phyloP scores from a whole-genome alignment of 2,888 invertebrate species.

The Drosophila mimetica region DNA sequence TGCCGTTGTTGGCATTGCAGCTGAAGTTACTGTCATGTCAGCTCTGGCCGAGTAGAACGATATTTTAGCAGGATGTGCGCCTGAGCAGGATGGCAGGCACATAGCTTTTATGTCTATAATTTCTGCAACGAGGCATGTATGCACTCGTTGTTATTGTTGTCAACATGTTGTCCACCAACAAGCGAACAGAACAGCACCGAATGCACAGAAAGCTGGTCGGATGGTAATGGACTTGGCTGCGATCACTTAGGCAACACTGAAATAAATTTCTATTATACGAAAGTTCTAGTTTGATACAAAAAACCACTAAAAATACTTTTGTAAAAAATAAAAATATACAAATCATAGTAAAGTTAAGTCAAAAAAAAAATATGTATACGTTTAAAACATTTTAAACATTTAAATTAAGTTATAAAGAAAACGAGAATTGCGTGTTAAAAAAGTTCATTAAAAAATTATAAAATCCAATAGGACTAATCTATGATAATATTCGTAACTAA shows the following conservation, averaged over 20 bases:
- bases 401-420: too few species aligned
- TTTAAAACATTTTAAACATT: too few species aligned
- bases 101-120: conserved; percentile 54
- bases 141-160: conserved; percentile 52
- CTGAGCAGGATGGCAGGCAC: conserved; percentile 15
- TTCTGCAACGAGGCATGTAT: conserved; percentile 49
- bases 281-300: too few species aligned
- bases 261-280: background rate
- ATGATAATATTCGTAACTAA: too few species aligned
- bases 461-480: too few species aligned
- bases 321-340: background rate
- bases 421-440: too few species aligned
- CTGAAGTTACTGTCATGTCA: conserved; percentile 64
- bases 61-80: conserved; percentile 66
- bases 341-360: too few species aligned
- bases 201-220: conserved; percentile 24
- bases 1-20: conserved; percentile 44
- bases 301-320: background rate
- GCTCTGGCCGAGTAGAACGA: conserved; percentile 68
- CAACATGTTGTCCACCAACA: conserved; percentile 58
- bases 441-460: too few species aligned
- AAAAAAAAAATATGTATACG: too few species aligned
- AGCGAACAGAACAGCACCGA: conserved; percentile 19
- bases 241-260: conserved; percentile 38
- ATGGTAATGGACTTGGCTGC: conserved; percentile 29